Evolutionary conservation across 2,797 vertebrate genomes (phyloP), one percentile per base, ranked within the genome.

Genomic region (Brachyalestes nurse): DNA sequence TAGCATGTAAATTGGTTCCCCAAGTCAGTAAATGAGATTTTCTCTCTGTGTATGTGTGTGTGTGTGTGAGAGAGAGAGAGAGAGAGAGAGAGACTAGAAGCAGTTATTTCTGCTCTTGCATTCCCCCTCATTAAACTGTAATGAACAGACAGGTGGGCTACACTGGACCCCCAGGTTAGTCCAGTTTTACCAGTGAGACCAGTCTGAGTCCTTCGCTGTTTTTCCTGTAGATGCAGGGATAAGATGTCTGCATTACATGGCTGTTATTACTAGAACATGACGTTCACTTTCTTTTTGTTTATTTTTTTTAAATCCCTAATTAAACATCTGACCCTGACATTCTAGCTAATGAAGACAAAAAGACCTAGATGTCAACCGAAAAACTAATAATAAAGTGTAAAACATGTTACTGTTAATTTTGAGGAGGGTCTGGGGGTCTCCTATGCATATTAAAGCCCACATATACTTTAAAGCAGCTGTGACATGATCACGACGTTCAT

Each of bases 21-120:
- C 67, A 42, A 65, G 6, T 58, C 47, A 55, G 19, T 25, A 76
- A 77, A 72, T 72, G 8, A 72, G 51, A 80, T 80, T 65, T 38
- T 64, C 0, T 64, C 28, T 64, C 13, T 61, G 10, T 60, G 21
- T 23, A 9, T 60, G n/a, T 28, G 23, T 61, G 53, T 21, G 5
- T 58, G 16, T 55, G 51, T 55, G 14, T 55, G 51, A 17, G 49
- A 13, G 49, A 13, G 9, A 16, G 45, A 47, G 45, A 47, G 45
- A 47, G 5, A 47, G 45, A 47, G 45, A 47, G 12, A 47, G 49
- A 51, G 49, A 51, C 49, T 21, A 23, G 55, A 9, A 34, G 1
- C 28, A 34, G 13, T 64, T 14, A 34, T 64, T 64, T 64, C 14
- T 17, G 61, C 61, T 64, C 14, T 38, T 64, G 4, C 60, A 23